phyloP scores from a whole-genome alignment of 2,888 invertebrate genomes.

The Nephrotoma guestfalica region DNA sequence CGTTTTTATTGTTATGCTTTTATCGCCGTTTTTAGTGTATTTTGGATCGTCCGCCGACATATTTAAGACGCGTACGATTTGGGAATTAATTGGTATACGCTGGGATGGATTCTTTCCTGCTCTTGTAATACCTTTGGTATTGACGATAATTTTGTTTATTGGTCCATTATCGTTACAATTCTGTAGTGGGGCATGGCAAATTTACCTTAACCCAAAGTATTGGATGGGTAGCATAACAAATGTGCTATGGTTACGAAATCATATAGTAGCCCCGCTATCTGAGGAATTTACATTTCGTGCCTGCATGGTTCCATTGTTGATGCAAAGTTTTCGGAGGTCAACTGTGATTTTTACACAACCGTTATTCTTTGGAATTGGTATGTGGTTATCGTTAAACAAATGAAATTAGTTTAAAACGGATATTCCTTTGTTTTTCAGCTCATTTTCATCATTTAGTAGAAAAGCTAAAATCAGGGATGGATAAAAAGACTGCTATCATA shows the following conservation, averaged over 20 bases:
- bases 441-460: constrained; percentile 88
- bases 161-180: constrained; percentile 68
- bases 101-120: constrained; percentile 59
- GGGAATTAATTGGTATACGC: constrained; percentile 61
- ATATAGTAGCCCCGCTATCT: constrained; percentile 80
- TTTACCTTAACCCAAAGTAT: constrained; percentile 45
- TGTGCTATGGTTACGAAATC: constrained; percentile 75
- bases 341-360: constrained; percentile 74
- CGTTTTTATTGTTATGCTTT: constrained; percentile 63
- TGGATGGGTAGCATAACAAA: constrained; percentile 59
- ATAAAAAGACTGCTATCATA: constrained; percentile 51
- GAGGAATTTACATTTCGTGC: constrained; percentile 94
- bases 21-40: constrained; percentile 66
- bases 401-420: neutral
- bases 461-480: constrained; percentile 53
- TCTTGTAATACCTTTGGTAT: constrained; percentile 51
- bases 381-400: neutral
- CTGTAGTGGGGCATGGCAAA: constrained; percentile 45
- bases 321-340: constrained; percentile 63
- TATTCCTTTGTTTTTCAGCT: constrained; percentile 38
- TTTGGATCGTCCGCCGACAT: constrained; percentile 50
- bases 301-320: constrained; percentile 82
- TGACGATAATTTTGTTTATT: constrained; percentile 67
- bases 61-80: constrained; percentile 45
- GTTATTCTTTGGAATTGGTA: constrained; percentile 67